Conservation (phyloP, 2,797 vertebrate species). For the Anas capensis region DNA sequence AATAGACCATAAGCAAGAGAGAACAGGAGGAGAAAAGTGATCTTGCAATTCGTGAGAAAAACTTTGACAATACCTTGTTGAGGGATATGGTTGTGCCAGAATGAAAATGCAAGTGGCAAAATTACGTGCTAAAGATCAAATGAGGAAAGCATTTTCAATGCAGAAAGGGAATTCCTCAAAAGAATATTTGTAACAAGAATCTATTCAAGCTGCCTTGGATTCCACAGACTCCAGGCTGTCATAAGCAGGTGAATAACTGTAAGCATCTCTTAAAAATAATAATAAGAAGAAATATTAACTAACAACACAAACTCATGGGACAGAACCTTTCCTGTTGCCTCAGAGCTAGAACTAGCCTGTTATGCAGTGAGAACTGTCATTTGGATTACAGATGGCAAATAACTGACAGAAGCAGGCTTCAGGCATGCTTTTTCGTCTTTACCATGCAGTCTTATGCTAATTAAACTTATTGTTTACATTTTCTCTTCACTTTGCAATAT, state of each 20-base stretch:
- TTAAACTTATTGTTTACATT: constrained; percentile 44
- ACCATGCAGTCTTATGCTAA: constrained; percentile 12
- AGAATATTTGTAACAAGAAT: not conserved
- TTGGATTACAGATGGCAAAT: constrained; percentile 49
- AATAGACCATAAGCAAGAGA: not conserved
- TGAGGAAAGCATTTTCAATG: not conserved
- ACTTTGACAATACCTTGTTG: not conserved
- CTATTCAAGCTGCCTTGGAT: not conserved
- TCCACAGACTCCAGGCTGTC: not conserved
- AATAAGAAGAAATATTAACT: constrained; percentile 34
- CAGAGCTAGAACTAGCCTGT: constrained; percentile 17
- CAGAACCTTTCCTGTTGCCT: constrained; percentile 16
- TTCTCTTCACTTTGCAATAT: not conserved
- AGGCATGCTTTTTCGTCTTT: constrained; percentile 40
- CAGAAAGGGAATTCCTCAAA: not conserved
- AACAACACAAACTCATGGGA: constrained; percentile 13
- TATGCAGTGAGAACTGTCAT: not conserved
- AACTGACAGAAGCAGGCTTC: constrained; percentile 54
- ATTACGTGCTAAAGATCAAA: not conserved
- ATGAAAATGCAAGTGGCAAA: not conserved
- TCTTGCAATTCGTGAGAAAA: not conserved
- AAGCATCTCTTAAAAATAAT: constrained; percentile 36
- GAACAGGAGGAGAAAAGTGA: not conserved
- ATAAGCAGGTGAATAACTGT: not conserved
- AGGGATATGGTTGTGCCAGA: not conserved